These are phyloP conservation scores for Gymnogyps californianus DNA, from an alignment of 2,113 vertebrate genomes.

Conservation along the genomic window DNA sequence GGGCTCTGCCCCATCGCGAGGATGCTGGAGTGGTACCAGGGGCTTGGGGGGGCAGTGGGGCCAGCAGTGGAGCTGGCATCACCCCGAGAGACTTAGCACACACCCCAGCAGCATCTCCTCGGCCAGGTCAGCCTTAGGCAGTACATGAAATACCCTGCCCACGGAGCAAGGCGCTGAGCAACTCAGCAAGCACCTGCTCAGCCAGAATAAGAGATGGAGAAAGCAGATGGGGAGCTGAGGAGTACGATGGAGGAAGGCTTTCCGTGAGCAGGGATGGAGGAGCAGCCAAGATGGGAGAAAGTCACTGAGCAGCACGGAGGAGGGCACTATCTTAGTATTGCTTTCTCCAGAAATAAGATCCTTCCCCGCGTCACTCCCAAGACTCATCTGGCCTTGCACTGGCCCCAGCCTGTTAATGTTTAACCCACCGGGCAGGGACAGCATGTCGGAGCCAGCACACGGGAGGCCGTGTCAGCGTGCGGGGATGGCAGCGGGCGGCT, in stretches of 20 bases:
- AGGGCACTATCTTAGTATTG: background rate
- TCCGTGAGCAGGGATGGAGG: background rate
- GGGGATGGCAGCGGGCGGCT: background rate
- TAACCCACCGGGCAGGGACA: background rate
- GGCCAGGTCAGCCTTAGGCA: background rate
- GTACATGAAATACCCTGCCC: background rate
- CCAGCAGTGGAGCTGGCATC: background rate
- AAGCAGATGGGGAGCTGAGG: background rate
- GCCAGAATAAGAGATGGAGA: background rate
- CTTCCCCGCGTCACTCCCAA: background rate
- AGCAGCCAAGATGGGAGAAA: background rate
- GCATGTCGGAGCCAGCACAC: accelerated
- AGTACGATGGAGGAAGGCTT: background rate
- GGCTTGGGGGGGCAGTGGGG: background rate
- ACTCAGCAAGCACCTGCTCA: background rate
- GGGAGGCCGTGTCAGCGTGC: accelerated
- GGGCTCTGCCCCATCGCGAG: background rate
- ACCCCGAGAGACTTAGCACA: background rate
- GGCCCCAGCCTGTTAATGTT: background rate
- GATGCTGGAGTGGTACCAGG: background rate
- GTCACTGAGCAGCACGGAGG: background rate
- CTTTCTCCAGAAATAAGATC: background rate
- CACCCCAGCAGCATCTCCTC: background rate
- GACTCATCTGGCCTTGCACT: background rate
- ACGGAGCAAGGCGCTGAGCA: accelerated